Evolutionary conservation across 2,888 invertebrate species (phyloP), one percentile per base, ranked within the genome.

Genomic region (Stegophylla sp.): DNA sequence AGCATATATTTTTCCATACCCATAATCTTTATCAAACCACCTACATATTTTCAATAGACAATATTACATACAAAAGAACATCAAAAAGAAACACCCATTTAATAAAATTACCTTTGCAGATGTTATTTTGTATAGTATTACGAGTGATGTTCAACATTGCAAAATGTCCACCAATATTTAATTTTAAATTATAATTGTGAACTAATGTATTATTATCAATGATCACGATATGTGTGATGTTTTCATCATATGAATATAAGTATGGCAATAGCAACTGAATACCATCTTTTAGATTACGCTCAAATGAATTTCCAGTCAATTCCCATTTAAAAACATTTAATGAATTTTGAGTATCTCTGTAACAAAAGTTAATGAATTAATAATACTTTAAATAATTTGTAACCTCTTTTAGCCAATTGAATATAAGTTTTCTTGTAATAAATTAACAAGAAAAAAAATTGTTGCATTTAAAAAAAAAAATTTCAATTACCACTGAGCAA

Each of bases 241-340:
- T 96, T 87, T 96, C 96, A 85, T 96, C 94, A 85, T 96, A 96
- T 85, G 95, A 93, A 95, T 96, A 96, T 1, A 97, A 97, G 84
- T 96, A 96, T 0, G 99, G 99, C 53, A 99, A 87, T 15, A 92
- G 90, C 5, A 98, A 89, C 85, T 94, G 92, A 84, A 99, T 92
- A 0, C 98, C 98, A 15, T 96, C 95, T 41, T 90, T 90, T 82
- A 89, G 89, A 85, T 98, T 98, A 83, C 94, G 90, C 86, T 94
- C 94, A 83, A 99, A 91, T 0, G 93, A 91, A 82, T 94, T 94
- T 85, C 95, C 94, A 86, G 94, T 93, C 69, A 98, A 87, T 41
- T 94, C 89, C 90, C 98, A 99, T 86, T 98, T 96, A 88, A 97
- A 99, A 0, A 99, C 89, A 88, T 99, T 99, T 85, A 98, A 98